A percentile compares a stretch with the other conserved stretches of the same genome.
Evolutionary conservation across 2,888 invertebrate species (phyloP).

Genomic region (Chalcis sispes): DNA sequence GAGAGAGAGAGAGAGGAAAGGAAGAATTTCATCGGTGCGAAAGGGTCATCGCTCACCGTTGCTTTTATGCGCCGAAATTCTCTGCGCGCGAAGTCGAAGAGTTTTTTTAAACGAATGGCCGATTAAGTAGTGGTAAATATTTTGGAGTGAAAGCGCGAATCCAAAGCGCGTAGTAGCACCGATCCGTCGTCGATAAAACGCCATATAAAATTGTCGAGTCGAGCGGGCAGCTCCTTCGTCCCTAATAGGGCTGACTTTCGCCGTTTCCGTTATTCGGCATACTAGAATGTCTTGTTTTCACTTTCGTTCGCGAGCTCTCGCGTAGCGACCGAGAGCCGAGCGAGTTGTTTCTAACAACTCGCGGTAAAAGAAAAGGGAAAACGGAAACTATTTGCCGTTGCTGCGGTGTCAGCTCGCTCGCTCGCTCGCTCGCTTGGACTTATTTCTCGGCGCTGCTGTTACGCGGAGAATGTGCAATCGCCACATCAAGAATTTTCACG

Average conservation of each 20-base stretch:
- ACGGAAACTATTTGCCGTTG: conserved; percentile 40
- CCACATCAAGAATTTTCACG: no score
- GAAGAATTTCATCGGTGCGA: no score
- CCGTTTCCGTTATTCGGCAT: conserved; percentile 61
- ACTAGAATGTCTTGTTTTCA: conserved; percentile 61
- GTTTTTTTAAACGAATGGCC: no score
- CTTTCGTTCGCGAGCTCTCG: conserved; percentile 52
- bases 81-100: no score
- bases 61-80: no score
- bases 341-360: no score
- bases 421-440: no score
- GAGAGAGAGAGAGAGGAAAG: neutral
- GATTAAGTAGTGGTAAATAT: no score
- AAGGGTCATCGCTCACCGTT: neutral
- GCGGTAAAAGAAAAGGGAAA: conserved; percentile 51
- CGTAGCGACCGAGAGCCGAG: neutral
- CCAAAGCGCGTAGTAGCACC: no score
- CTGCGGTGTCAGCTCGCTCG: no score
- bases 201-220: conserved; percentile 33
- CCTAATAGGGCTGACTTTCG: conserved; percentile 64
- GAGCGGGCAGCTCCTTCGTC: conserved; percentile 54
- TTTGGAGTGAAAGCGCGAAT: conserved; percentile 43
- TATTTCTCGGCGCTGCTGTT: neutral
- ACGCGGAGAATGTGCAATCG: neutral
- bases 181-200: neutral